These are phyloP conservation scores for Drosophila ohnishii DNA, from an alignment of 1,140 invertebrate species.

Conservation along the genomic window DNA sequence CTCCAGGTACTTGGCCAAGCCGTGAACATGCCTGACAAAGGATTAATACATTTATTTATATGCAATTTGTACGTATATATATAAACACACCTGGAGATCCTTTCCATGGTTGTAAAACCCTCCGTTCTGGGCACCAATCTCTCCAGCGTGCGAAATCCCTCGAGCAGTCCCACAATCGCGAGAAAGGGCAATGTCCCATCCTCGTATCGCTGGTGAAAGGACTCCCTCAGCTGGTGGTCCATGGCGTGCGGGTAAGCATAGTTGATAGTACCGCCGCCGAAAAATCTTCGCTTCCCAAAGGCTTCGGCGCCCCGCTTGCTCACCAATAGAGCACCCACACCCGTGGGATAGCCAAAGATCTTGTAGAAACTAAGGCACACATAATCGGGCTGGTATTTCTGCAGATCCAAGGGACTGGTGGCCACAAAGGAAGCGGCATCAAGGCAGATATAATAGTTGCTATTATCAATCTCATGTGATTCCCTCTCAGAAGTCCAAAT, in stretches of 20 bases:
- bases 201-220: constrained; percentile 92
- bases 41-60: no score
- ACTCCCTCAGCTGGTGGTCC: constrained; percentile 87
- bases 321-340: constrained; percentile 94
- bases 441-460: constrained; percentile 91
- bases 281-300: constrained; percentile 90
- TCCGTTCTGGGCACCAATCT: constrained; percentile 83
- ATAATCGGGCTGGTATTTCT: constrained; percentile 91
- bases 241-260: constrained; percentile 89
- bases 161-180: constrained; percentile 90
- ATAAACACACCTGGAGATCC: constrained; percentile 62
- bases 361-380: constrained; percentile 98
- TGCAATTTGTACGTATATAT: no score
- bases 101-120: constrained; percentile 85
- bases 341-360: constrained; percentile 98
- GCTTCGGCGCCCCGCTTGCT: constrained; percentile 86
- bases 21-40: constrained; percentile 87
- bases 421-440: constrained; percentile 93
- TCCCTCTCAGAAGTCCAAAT: constrained; percentile 6
- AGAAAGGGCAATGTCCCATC: constrained; percentile 96
- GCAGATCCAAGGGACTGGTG: constrained; percentile 92
- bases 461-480: constrained; percentile 26
- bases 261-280: constrained; percentile 96
- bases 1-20: constrained; percentile 90
- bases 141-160: constrained; percentile 90